Evolutionary conservation across 2,797 vertebrate species (phyloP), one percentile per base, ranked within the genome.

Genomic region (Microcaecilia unicolor): DNA sequence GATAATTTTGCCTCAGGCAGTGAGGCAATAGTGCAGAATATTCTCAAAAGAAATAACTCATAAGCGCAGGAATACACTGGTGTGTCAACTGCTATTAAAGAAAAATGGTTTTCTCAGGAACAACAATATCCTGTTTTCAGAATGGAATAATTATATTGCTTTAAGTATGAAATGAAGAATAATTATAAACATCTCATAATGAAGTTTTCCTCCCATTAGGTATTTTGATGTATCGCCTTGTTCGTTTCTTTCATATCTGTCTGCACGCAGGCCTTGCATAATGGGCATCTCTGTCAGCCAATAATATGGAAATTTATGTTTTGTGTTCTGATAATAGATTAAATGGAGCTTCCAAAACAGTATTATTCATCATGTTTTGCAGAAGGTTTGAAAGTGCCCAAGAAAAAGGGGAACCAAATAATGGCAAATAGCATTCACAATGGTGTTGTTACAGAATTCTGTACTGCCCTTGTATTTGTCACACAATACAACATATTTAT

Each of bases 61-160:
- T 14, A 51, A 37, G n/a, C 31, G 31, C 37, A 36, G 25, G 60
- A 60, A 66, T 39, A 44, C 9, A 48, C 44, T 22, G 48, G 46
- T 34, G 17, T 37, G 49, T 53, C 58, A 65, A 39, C 50, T 41
- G 28, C 44, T 50, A 51, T 41, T 51, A 51, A 45, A 61, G 60
- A 62, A 44, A 70, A 74, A 64, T 34, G 57, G 44, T 34, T 71
- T 59, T 71, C 58, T 61, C 55, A 51, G 70, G 61, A 67, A 59
- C 51, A 64, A 58, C 50, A 63, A 50, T 48, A 64, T 47, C 44
- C 58, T 73, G 47, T 48, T 58, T 34, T 38, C 31, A 52, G 67
- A 62, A 49, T 50, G 15, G 37, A 75, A 53, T 67, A 58, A 75
- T 17, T 58, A 37, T 39, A 56, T 64, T 58, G 43, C 31, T 52